A percentile compares a stretch with the other conserved stretches of the same genome.
Evolutionary conservation across 2,113 vertebrate species (phyloP).

Genomic region (Cebidichthys violaceus): DNA sequence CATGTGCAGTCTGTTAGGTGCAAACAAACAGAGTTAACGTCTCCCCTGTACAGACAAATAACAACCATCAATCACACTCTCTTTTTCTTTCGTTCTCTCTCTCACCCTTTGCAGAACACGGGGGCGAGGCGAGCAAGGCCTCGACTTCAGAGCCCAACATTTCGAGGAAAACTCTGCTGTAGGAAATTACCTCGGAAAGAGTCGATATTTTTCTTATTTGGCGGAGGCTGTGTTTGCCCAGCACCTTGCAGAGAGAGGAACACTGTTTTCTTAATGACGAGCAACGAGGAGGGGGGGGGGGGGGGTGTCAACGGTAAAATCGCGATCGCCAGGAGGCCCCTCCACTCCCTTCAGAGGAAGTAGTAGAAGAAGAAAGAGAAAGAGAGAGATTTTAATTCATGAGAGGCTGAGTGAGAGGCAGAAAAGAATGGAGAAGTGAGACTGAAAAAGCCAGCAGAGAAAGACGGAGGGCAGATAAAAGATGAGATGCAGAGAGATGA

Average conservation of each 20-base stretch:
- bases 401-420: background rate
- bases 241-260: slow-evolving; percentile 78
- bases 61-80: background rate
- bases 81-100: background rate
- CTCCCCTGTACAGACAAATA: background rate
- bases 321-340: slow-evolving; percentile 47
- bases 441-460: background rate
- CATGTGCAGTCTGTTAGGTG: background rate
- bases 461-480: background rate
- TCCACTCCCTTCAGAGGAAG: background rate
- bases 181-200: slow-evolving; percentile 50
- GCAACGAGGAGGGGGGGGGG: slow-evolving; percentile 67
- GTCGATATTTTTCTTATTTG: slow-evolving; percentile 73
- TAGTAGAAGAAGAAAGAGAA: background rate
- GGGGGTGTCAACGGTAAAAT: slow-evolving; percentile 66
- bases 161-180: slow-evolving; percentile 25
- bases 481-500: background rate
- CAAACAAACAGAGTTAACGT: slow-evolving; percentile 19
- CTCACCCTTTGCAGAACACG: background rate
- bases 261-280: slow-evolving; percentile 78
- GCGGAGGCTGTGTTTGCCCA: slow-evolving; percentile 69
- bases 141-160: background rate
- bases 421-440: background rate
- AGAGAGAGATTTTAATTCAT: background rate
- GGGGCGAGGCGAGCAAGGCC: background rate